Conservation (phyloP, 2,888 invertebrate genomes). For the Euplagia quadripunctaria region DNA sequence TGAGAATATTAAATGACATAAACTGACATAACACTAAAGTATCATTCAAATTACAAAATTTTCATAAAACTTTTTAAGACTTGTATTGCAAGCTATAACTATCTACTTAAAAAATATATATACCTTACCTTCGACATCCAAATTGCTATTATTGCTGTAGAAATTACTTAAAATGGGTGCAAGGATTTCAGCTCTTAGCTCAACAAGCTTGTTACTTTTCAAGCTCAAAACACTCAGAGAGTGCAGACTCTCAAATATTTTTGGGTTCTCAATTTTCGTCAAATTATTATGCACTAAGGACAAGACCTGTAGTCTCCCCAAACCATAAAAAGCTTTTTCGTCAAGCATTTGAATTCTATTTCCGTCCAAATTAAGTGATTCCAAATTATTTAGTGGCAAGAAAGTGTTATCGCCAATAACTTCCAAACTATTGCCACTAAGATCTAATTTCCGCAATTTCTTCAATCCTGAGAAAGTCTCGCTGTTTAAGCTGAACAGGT, state of each 20-base stretch:
- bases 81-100: neutral
- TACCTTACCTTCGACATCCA: slow-evolving; percentile 78
- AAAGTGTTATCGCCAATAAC: slow-evolving; percentile 93
- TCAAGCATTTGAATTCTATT: slow-evolving; percentile 83
- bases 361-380: slow-evolving; percentile 71
- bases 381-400: slow-evolving; percentile 69
- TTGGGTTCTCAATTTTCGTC: slow-evolving; percentile 66
- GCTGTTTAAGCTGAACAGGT: slow-evolving; percentile 90
- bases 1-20: neutral
- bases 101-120: neutral
- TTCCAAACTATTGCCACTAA: slow-evolving; percentile 91
- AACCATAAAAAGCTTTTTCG: slow-evolving; percentile 77
- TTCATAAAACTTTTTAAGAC: neutral
- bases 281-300: slow-evolving; percentile 75
- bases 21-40: neutral
- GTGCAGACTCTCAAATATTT: slow-evolving; percentile 68
- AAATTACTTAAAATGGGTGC: slow-evolving; percentile 74
- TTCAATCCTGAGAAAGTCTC: slow-evolving; percentile 92
- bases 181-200: slow-evolving; percentile 69
- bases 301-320: slow-evolving; percentile 66
- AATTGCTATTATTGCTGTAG: slow-evolving; percentile 61
- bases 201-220: slow-evolving; percentile 72
- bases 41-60: too few species aligned
- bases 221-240: slow-evolving; percentile 69
- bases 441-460: slow-evolving; percentile 89